Conservation (phyloP, 2,113 vertebrate species). For the Bos indicus region DNA sequence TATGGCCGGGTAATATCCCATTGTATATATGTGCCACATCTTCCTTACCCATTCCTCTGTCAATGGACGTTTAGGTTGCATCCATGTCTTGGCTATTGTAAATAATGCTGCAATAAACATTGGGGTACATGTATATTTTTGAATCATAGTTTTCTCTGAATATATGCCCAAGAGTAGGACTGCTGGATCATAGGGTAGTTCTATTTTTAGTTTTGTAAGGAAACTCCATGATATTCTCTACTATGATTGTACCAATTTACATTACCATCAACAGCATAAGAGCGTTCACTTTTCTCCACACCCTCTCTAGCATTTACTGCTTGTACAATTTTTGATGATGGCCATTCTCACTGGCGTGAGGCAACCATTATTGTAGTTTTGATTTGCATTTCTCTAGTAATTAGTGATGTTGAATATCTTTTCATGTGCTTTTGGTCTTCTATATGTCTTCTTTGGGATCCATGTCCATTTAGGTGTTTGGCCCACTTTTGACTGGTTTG, state of each 20-base stretch:
- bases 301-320: neutral
- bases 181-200: neutral
- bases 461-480: neutral
- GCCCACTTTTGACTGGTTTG: neutral
- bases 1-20: neutral
- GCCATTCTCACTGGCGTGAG: neutral
- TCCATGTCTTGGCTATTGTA: neutral
- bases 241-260: neutral
- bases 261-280: neutral
- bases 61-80: neutral
- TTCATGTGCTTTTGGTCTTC: neutral
- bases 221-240: neutral
- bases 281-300: neutral
- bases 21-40: neutral
- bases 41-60: neutral
- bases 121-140: neutral
- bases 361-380: neutral
- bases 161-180: neutral
- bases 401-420: neutral
- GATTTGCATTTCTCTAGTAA: neutral
- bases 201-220: neutral
- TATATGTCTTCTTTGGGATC: neutral
- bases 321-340: neutral
- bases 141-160: neutral
- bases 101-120: neutral